These are phyloP conservation scores for Ceuthmochares aereus DNA, from an alignment of 2,113 vertebrate genomes.

Conservation along the genomic window DNA sequence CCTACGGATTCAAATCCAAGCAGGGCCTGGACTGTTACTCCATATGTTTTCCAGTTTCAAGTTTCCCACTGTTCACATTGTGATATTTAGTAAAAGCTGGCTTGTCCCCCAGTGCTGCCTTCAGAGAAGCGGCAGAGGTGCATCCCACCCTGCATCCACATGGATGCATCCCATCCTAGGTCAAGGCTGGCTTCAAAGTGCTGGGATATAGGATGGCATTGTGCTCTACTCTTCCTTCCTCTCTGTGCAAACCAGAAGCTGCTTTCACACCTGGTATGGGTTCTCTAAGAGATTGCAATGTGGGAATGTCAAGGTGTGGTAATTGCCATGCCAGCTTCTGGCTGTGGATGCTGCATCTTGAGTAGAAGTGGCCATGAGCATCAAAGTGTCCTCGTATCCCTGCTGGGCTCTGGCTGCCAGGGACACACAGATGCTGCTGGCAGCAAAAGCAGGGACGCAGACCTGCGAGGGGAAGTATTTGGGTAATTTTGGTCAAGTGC, in stretches of 20 bases:
- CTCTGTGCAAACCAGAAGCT: background rate
- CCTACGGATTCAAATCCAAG: background rate
- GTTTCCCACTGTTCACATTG: fast-evolving
- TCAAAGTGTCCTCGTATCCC: background rate
- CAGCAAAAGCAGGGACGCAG: background rate
- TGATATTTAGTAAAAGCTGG: background rate
- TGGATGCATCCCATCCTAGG: fast-evolving
- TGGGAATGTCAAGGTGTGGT: background rate
- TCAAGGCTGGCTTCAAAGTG: fast-evolving
- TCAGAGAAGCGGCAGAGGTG: background rate
- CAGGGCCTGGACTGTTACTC: background rate
- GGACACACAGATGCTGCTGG: fast-evolving
- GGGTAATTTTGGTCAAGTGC: background rate
- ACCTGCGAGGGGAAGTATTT: background rate
- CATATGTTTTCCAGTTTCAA: fast-evolving
- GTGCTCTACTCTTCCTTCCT: background rate
- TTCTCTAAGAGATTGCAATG: fast-evolving
- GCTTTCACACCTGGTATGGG: background rate
- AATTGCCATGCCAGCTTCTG: background rate
- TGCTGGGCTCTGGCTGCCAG: fast-evolving
- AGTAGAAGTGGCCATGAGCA: background rate
- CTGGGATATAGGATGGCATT: fast-evolving
- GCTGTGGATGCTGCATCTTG: fast-evolving
- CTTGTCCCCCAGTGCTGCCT: background rate
- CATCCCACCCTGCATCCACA: fast-evolving